Percentiles rank a stretch among this genome's conserved stretches.
Conservation (phyloP, 2,888 invertebrate species). For the Aphodius sticticus region DNA sequence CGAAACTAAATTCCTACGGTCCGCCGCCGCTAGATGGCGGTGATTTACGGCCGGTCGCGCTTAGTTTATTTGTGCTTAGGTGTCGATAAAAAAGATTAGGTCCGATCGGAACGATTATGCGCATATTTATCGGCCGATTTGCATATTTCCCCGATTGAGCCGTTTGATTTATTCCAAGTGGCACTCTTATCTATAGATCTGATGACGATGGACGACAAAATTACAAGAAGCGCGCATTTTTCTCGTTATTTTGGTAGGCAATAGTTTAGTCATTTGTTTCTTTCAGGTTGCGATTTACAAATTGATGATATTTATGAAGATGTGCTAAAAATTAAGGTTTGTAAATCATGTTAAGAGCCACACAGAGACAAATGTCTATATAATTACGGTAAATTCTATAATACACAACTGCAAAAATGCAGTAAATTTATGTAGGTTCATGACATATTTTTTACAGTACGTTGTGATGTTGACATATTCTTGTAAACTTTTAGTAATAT, state of each 20-base stretch:
- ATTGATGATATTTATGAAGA: neutral
- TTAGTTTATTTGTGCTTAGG: conserved; percentile 16
- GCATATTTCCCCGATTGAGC: conserved; percentile 16
- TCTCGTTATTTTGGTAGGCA: neutral
- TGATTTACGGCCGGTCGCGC: conserved; percentile 7
- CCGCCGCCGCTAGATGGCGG: neutral
- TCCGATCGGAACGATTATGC: conserved; percentile 27
- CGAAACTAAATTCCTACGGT: conserved; percentile 4
- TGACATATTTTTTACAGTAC: no score
- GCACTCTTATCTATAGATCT: neutral
- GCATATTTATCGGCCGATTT: conserved; percentile 28
- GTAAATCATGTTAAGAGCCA: no score
- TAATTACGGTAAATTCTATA: no score
- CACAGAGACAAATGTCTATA: no score
- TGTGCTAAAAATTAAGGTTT: neutral
- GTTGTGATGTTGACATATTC: no score
- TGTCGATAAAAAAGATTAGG: conserved; percentile 19
- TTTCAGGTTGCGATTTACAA: neutral
- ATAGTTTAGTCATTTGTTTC: neutral
- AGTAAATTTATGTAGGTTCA: no score
- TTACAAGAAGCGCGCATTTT: neutral
- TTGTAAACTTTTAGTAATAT: no score
- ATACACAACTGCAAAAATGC: no score
- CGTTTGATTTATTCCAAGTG: conserved; percentile 5
- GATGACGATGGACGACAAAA: neutral